Evolutionary conservation across 2,888 invertebrate species (phyloP).

Genomic region (Cheilosia impressa): DNA sequence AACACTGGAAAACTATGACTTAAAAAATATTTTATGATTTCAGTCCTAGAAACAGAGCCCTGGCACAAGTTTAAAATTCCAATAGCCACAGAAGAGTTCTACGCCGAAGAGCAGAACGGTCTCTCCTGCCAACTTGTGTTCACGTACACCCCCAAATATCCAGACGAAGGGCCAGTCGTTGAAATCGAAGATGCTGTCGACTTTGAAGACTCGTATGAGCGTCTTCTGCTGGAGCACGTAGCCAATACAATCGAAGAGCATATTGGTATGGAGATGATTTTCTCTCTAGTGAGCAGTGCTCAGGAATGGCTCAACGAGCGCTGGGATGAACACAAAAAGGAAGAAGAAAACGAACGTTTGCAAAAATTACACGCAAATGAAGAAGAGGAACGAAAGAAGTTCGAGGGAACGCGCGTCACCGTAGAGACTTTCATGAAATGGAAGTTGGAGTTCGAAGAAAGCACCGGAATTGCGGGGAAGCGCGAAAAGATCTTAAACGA

Average conservation of each 20-base stretch:
- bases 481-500: conserved; percentile 89
- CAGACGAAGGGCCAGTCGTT: conserved; percentile 92
- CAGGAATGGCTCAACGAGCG: conserved; percentile 96
- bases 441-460: conserved; percentile 96
- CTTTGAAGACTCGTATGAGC: conserved; percentile 88
- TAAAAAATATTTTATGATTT: conserved; percentile 66
- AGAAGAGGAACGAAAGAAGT: conserved; percentile 96
- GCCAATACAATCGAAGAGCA: conserved; percentile 89
- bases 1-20: not conserved
- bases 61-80: conserved; percentile 91
- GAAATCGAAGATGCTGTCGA: conserved; percentile 91
- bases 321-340: conserved; percentile 91
- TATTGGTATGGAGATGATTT: conserved; percentile 98
- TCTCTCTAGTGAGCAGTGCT: conserved; percentile 95
- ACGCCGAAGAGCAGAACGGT: conserved; percentile 87
- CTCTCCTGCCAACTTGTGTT: conserved; percentile 91
- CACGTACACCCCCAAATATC: conserved; percentile 93
- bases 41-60: conserved; percentile 90
- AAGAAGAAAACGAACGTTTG: conserved; percentile 88
- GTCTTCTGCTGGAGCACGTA: conserved; percentile 88
- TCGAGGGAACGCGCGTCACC: conserved; percentile 97
- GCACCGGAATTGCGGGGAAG: conserved; percentile 90
- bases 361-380: conserved; percentile 90
- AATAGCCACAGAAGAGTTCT: conserved; percentile 91
- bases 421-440: conserved; percentile 97